Conservation (phyloP, 2,888 invertebrate species). For the Gisinianus flammeolus region DNA sequence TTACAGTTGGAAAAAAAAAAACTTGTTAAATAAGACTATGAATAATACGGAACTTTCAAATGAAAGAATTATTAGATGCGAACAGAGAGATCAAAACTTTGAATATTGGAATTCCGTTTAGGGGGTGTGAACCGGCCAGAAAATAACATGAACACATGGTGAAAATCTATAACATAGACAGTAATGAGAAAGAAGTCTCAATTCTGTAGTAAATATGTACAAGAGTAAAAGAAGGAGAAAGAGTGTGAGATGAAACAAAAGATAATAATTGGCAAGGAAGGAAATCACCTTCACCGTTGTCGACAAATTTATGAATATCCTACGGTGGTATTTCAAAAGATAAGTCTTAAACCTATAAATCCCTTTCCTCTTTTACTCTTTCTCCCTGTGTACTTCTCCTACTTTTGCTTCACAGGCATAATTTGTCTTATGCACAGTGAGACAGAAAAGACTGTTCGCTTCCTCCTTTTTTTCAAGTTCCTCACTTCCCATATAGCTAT, state of each 20-base stretch:
- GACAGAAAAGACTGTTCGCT: background rate
- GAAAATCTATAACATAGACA: background rate
- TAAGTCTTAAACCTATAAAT: conserved; percentile 17
- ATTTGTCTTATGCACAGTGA: conserved; percentile 6
- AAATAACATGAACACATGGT: background rate
- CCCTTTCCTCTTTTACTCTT: background rate
- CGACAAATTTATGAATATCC: conserved; percentile 26
- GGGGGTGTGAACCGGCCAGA: background rate
- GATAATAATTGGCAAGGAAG: conserved; percentile 27
- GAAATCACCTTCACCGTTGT: conserved; percentile 20
- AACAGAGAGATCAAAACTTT: background rate
- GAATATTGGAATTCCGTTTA: background rate
- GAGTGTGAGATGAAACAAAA: conserved; percentile 5
- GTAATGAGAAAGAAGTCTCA: too few relatives aligned
- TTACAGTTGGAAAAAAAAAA: too few relatives aligned
- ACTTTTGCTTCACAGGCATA: background rate
- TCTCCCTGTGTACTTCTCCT: background rate
- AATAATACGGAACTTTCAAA: too few relatives aligned
- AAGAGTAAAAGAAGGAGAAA: background rate
- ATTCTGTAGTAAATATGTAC: too few relatives aligned
- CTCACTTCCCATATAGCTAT: background rate
- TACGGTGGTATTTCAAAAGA: conserved; percentile 15
- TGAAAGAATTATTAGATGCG: background rate
- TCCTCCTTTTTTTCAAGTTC: background rate
- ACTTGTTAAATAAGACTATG: too few relatives aligned